Evolutionary conservation across 2,113 vertebrate species (phyloP), one percentile per base, ranked within the genome.

Genomic region (Recurvirostra avosetta): DNA sequence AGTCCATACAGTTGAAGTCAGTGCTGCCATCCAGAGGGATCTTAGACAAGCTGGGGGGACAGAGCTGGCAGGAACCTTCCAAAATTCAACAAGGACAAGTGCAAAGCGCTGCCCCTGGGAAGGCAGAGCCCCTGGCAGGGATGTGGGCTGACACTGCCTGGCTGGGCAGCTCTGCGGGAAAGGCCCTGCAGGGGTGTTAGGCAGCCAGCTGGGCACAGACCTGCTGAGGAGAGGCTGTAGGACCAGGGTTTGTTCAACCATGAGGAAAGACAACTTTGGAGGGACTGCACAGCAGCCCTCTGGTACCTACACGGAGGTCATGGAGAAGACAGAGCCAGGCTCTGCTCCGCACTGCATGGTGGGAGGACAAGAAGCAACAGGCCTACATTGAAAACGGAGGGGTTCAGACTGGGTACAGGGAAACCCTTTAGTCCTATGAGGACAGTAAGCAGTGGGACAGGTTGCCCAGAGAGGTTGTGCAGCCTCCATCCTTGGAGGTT

Each of bases 341-440:
- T 83, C 53, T 86, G 72, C 66, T 76, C 83, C 65, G 52, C 53
- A 4, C 13, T 38, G 29, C 32, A 4, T 19, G 27, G 52, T 38
- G 62, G 8, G 38, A 58, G 12, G 15, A 13, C 25, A 30, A 70
- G 49, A 61, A 40, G 6, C 1, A 2, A 6, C 17, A 58, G 55
- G 30, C 0, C 0, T 34, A 5, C 26, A 22, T 0, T 30, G 77
- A 75, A 55, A 78, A 7, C 6, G 16, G n/a, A 63, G 49, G 9
- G 12, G 17, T 27, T 71, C 78, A 55, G 15, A 8, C 19, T 45
- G 74, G 41, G 5, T 21, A 23, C 25, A 41, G 72, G 62, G 32
- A 55, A 92, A 40, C 22, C 9, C 3, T 32, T 67, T 27, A 4
- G 76, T 5, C n/a, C 23, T 50, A 5, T 61, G 36, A 45, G 22